Percentiles rank a stretch among this genome's conserved stretches.
Conservation (phyloP, 1,140 invertebrate species). For the Metaphire vulgaris region DNA sequence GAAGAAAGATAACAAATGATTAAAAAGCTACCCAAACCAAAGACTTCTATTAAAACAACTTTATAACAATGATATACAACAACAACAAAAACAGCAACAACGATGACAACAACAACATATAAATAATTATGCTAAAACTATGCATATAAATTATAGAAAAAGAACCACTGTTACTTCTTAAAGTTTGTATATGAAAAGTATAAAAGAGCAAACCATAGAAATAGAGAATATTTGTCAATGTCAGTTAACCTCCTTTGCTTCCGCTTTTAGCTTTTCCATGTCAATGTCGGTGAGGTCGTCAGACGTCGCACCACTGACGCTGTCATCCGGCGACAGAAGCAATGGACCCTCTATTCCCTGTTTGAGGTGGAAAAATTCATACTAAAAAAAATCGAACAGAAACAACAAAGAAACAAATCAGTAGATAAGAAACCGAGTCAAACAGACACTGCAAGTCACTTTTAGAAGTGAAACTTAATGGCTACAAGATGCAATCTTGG, state of each 20-base stretch:
- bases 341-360: neutral
- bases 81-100: too few species aligned
- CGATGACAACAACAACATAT: neutral
- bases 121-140: neutral
- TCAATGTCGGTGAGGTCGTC: neutral
- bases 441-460: neutral
- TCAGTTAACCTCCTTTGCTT: neutral
- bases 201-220: neutral
- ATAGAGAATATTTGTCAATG: neutral
- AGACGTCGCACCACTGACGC: neutral
- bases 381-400: too few species aligned
- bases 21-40: neutral
- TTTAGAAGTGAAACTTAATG: neutral
- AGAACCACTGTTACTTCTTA: neutral
- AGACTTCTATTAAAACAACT: neutral
- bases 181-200: neutral
- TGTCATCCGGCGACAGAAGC: neutral
- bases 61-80: neutral
- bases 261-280: slow-evolving; percentile 17
- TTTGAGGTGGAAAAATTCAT: neutral
- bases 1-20: neutral
- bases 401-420: too few species aligned
- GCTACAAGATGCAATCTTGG: too few species aligned
- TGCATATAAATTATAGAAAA: neutral
- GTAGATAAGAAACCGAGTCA: neutral